Evolutionary conservation across 2,797 vertebrate species (phyloP).

Genomic region (Perodicticus potto): DNA sequence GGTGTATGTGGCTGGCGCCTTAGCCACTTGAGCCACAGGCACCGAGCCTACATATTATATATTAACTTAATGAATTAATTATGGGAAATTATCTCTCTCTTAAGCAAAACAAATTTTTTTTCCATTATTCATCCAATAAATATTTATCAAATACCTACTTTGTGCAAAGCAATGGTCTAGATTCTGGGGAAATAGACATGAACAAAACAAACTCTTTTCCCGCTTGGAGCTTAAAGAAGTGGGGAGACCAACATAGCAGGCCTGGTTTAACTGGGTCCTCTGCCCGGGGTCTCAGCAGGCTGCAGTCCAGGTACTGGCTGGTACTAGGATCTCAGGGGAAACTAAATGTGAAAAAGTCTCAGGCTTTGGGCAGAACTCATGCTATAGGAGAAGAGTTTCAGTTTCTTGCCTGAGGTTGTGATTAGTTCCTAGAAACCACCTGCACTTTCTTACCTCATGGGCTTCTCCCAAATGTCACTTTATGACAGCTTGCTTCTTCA

Average conservation of each 20-base stretch:
- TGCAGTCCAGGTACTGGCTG: background rate
- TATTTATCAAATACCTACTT: background rate
- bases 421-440: background rate
- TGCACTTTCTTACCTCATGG: background rate
- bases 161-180: background rate
- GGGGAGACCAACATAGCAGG: background rate
- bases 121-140: background rate
- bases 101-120: background rate
- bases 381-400: background rate
- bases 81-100: background rate
- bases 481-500: background rate
- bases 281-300: background rate
- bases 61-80: background rate
- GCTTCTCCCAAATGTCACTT: background rate
- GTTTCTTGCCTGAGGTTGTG: background rate
- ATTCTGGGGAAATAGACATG: background rate
- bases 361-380: background rate
- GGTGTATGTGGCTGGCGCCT: too few species aligned
- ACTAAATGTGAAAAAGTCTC: background rate
- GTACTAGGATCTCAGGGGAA: background rate
- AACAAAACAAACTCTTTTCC: background rate
- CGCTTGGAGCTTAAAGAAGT: background rate
- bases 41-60: background rate
- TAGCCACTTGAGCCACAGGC: too few species aligned
- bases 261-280: too few species aligned